phyloP scores from a whole-genome alignment of 2,797 vertebrate genomes.

The Steatocranus sp. region DNA sequence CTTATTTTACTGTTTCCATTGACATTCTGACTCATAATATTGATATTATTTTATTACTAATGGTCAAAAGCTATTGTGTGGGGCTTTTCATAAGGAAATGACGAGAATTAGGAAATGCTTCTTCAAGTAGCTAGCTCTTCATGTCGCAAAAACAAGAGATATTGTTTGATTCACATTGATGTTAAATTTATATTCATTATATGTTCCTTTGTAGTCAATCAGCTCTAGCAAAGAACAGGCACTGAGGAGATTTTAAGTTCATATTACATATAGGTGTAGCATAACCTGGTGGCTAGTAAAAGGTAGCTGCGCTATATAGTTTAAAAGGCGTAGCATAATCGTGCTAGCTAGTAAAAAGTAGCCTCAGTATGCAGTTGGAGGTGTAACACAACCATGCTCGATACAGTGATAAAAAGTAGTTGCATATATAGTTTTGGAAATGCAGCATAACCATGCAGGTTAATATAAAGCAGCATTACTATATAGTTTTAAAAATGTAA shows the following conservation, averaged over 20 bases:
- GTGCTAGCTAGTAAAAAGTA: not conserved
- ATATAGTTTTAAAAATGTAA: not conserved
- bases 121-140: not conserved
- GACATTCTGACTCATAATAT: not conserved
- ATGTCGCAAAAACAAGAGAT: fast-evolving
- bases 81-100: not conserved
- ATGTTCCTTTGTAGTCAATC: not conserved
- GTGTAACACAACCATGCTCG: not conserved
- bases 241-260: not conserved
- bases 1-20: not conserved
- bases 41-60: not conserved
- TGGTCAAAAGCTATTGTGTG: fast-evolving
- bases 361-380: fast-evolving
- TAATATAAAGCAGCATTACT: not conserved
- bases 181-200: not conserved
- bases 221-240: not conserved
- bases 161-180: no score
- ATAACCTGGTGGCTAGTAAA: not conserved
- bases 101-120: not conserved
- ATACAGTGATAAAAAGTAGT: not conserved
- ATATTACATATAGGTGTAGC: not conserved
- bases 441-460: not conserved
- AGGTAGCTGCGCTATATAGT: not conserved
- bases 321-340: not conserved
- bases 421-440: not conserved